These are phyloP conservation scores for Strigamia maritima DNA, from an alignment of 2,888 invertebrate species.

Conservation along the genomic window DNA sequence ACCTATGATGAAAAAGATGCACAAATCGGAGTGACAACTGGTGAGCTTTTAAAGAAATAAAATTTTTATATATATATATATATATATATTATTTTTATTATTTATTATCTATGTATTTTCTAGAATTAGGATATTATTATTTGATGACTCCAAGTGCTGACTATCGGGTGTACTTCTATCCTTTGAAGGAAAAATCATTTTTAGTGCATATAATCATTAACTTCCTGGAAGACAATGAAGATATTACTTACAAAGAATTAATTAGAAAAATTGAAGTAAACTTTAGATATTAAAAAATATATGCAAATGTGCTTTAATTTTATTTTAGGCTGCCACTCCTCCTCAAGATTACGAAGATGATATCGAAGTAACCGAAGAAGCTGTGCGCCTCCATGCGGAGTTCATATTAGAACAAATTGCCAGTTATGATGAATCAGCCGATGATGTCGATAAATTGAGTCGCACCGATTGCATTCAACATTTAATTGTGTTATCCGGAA, in stretches of 20 bases:
- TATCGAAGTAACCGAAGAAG: constrained; percentile 73
- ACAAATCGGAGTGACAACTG: too few relatives aligned
- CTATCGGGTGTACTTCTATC: constrained; percentile 68
- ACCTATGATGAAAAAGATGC: too few relatives aligned
- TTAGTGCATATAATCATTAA: constrained; percentile 76
- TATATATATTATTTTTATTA: too few relatives aligned
- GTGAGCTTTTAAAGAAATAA: too few relatives aligned
- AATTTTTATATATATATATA: too few relatives aligned
- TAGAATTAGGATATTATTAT: constrained; percentile 70
- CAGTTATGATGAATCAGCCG: constrained; percentile 57
- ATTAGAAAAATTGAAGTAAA: constrained; percentile 62
- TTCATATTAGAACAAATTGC: constrained; percentile 69
- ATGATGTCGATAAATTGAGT: constrained; percentile 63
- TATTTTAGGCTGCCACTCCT: constrained; percentile 56
- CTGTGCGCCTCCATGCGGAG: constrained; percentile 71
- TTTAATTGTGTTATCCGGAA: constrained; percentile 73
- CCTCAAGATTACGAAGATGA: constrained; percentile 54
- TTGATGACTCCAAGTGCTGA: constrained; percentile 68
- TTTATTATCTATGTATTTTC: too few relatives aligned
- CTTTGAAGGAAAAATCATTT: constrained; percentile 70
- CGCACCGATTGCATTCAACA: constrained; percentile 71
- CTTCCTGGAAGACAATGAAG: constrained; percentile 61
- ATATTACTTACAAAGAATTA: constrained; percentile 72
- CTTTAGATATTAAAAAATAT: background rate
- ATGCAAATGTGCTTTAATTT: background rate